Percentiles rank a stretch among this genome's conserved stretches.
phyloP scores from a whole-genome alignment of 1,140 invertebrate genomes.

The Cotesia chilonis region DNA sequence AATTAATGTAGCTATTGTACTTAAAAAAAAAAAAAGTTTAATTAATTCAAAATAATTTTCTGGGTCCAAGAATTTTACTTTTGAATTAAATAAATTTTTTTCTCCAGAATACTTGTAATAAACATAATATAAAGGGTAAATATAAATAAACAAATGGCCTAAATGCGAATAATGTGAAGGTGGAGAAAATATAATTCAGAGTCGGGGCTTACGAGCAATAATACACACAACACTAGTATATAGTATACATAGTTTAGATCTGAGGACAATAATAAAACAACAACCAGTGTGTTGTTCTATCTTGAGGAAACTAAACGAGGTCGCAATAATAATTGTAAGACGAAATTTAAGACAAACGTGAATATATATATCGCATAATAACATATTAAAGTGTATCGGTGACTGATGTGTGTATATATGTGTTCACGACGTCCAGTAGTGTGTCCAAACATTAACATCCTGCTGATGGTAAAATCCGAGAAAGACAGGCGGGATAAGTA shows the following conservation, averaged over 20 bases:
- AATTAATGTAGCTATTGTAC: no score
- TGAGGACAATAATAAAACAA: constrained; percentile 33
- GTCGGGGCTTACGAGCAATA: constrained; percentile 28
- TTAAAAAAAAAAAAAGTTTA: no score
- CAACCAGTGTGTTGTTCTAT: constrained; percentile 10
- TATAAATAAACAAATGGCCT: constrained; percentile 22
- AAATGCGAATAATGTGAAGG: constrained; percentile 20
- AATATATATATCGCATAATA: no score
- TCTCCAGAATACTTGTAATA: background rate
- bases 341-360: constrained; percentile 3
- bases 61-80: no score
- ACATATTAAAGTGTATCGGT: no score
- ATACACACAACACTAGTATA: constrained; percentile 3
- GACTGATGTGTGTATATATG: constrained; percentile 10
- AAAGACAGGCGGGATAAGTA: constrained; percentile 4
- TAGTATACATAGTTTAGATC: no score
- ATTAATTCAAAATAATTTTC: no score
- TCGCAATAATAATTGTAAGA: constrained; percentile 22
- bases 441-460: constrained; percentile 39
- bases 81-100: no score
- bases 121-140: background rate
- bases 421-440: constrained; percentile 9
- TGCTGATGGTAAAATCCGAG: constrained; percentile 2
- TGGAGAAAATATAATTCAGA: constrained; percentile 8
- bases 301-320: constrained; percentile 19